These are phyloP conservation scores for Myotis planiceps DNA, from an alignment of 2,797 vertebrate species.

Conservation along the genomic window DNA sequence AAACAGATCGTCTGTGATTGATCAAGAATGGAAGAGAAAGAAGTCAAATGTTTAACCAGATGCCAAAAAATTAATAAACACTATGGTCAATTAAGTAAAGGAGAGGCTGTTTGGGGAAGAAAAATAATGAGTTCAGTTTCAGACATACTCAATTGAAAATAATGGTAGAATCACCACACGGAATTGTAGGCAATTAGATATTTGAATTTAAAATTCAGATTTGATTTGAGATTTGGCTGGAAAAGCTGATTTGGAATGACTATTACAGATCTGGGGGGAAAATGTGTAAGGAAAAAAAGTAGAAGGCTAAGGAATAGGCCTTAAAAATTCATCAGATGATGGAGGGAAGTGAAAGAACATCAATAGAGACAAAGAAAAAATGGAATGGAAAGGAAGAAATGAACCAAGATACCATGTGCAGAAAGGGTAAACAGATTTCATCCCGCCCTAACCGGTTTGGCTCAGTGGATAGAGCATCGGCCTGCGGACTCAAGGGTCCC, in stretches of 20 bases:
- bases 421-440: neutral
- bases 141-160: conserved; percentile 7
- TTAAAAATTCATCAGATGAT: conserved; percentile 37
- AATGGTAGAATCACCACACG: conserved; percentile 1
- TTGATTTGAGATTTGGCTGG: conserved; percentile 17
- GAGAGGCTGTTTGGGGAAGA: conserved; percentile 14
- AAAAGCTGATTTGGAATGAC: conserved; percentile 55
- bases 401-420: neutral
- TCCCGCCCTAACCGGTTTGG: no score
- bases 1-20: neutral
- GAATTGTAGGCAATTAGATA: conserved; percentile 51
- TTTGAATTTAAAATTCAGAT: conserved; percentile 54
- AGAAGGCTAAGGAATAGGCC: neutral
- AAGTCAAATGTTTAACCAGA: conserved; percentile 9
- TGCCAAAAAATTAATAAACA: conserved; percentile 41
- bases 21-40: conserved; percentile 7
- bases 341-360: neutral
- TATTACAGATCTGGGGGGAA: neutral
- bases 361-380: conserved; percentile 37
- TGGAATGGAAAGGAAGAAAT: conserved; percentile 31
- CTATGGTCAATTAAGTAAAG: conserved; percentile 37
- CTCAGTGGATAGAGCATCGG: no score
- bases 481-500: no score
- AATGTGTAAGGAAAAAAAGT: neutral
- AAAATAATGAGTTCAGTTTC: conserved; percentile 34